Percentiles rank a stretch among this genome's conserved stretches.
These are phyloP conservation scores for Tipula unca DNA, from an alignment of 2,888 invertebrate genomes.

Conservation along the genomic window DNA sequence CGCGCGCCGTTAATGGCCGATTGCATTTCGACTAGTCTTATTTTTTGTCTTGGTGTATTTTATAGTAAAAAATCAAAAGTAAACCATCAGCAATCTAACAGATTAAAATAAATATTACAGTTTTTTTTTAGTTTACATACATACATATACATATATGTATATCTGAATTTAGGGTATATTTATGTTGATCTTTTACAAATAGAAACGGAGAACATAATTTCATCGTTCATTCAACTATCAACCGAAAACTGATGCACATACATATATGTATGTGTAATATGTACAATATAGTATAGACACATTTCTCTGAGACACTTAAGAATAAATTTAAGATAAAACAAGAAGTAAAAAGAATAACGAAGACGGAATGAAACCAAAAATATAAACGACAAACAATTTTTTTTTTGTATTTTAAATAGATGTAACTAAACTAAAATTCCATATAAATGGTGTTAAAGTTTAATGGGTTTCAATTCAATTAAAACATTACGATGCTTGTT, in stretches of 20 bases:
- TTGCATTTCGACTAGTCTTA: background rate
- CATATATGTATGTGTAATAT: background rate
- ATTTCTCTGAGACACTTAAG: conserved; percentile 9
- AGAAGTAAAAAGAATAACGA: background rate
- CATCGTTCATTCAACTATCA: conserved; percentile 1
- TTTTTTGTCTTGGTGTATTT: background rate
- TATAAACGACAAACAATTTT: background rate
- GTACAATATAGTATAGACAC: background rate
- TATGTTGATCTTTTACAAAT: background rate
- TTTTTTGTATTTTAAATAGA: background rate
- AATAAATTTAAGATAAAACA: background rate
- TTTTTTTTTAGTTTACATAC: background rate
- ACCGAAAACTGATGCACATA: background rate
- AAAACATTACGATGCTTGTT: background rate
- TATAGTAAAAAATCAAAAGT: background rate
- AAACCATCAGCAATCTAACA: conserved; percentile 8
- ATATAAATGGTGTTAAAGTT: background rate
- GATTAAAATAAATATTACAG: background rate
- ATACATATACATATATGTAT: no score
- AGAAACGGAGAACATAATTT: background rate
- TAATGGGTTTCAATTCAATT: conserved; percentile 14
- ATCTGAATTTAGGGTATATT: background rate
- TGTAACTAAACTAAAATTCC: background rate
- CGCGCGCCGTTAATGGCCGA: background rate
- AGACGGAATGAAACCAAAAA: background rate